Evolutionary conservation across 2,797 vertebrate species (phyloP).

Genomic region (Karalla daura): DNA sequence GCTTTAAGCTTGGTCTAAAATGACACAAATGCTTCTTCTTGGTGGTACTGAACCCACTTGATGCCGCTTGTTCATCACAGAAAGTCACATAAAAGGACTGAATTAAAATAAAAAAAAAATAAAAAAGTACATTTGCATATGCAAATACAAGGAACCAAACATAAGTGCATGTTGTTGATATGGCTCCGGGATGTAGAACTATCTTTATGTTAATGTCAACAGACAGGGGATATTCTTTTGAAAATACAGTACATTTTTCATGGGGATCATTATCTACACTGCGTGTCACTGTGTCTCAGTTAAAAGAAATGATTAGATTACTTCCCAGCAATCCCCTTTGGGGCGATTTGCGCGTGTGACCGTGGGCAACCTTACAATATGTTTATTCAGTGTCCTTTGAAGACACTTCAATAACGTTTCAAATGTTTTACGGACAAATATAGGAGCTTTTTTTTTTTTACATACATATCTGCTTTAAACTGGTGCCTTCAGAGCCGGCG

Average conservation of each 20-base stretch:
- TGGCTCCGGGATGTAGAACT: slow-evolving; percentile 80
- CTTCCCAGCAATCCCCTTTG: slow-evolving; percentile 74
- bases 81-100: slow-evolving; percentile 81
- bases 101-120: slow-evolving; percentile 61
- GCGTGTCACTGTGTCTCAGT: slow-evolving; percentile 75
- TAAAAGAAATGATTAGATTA: slow-evolving; percentile 79
- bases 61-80: slow-evolving; percentile 79
- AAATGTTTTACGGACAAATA: slow-evolving; percentile 72
- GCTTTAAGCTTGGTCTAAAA: slow-evolving; percentile 72
- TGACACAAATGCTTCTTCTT: slow-evolving; percentile 73
- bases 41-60: slow-evolving; percentile 79
- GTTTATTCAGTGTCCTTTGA: slow-evolving; percentile 76
- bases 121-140: slow-evolving; percentile 78
- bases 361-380: slow-evolving; percentile 75
- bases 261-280: slow-evolving; percentile 82
- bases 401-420: slow-evolving; percentile 73
- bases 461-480: slow-evolving; percentile 44
- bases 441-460: slow-evolving; percentile 54
- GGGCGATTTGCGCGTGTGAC: slow-evolving; percentile 75
- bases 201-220: slow-evolving; percentile 83
- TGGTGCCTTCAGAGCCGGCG: slow-evolving; percentile 32
- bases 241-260: slow-evolving; percentile 79
- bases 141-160: slow-evolving; percentile 77
- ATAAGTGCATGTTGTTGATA: slow-evolving; percentile 80
- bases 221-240: slow-evolving; percentile 77